A percentile compares a stretch with the other conserved stretches of the same genome.
These are phyloP conservation scores for Andrena bucephala DNA, from an alignment of 2,888 invertebrate species.

Conservation along the genomic window DNA sequence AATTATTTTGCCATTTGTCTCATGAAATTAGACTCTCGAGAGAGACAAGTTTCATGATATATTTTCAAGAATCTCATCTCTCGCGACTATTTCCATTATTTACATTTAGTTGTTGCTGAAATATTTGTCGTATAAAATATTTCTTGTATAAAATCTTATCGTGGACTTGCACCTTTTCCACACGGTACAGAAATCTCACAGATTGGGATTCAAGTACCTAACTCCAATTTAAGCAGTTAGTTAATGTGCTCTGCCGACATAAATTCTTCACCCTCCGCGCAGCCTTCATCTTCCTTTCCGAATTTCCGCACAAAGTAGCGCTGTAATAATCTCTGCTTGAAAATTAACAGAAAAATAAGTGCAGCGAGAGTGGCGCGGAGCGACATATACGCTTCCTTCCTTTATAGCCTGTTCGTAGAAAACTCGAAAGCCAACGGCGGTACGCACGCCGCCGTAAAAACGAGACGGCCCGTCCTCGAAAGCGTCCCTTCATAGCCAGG, in stretches of 20 bases:
- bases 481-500: constrained; percentile 52
- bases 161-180: too few relatives aligned
- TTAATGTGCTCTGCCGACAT: neutral
- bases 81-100: too few relatives aligned
- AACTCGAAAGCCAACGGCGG: constrained; percentile 41
- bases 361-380: neutral
- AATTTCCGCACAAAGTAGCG: neutral
- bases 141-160: too few relatives aligned
- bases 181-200: too few relatives aligned
- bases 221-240: too few relatives aligned
- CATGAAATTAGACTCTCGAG: too few relatives aligned
- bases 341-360: constrained; percentile 1
- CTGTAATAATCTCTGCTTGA: neutral
- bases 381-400: neutral
- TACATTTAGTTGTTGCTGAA: too few relatives aligned
- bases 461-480: constrained; percentile 36
- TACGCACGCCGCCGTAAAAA: constrained; percentile 55
- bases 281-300: neutral
- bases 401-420: constrained; percentile 32
- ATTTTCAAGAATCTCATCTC: too few relatives aligned
- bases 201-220: too few relatives aligned
- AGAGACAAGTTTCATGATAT: too few relatives aligned
- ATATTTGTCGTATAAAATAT: too few relatives aligned
- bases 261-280: neutral
- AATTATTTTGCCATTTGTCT: too few relatives aligned